Evolutionary conservation across 2,888 invertebrate genomes (phyloP).

Genomic region (Limenitis camilla): DNA sequence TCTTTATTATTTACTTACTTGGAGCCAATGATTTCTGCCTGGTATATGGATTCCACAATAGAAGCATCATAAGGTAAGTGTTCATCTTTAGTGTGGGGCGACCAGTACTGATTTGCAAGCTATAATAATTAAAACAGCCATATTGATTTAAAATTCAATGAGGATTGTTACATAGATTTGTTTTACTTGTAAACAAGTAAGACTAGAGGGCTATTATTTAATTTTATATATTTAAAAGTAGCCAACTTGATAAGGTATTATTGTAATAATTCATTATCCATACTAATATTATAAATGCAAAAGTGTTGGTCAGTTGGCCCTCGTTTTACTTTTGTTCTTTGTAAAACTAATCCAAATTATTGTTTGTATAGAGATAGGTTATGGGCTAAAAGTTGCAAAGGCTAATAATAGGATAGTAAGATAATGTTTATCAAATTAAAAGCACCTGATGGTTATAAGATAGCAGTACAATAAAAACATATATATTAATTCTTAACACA

Average conservation of each 20-base stretch:
- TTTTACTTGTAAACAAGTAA: slow-evolving; percentile 31
- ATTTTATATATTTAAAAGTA: slow-evolving; percentile 22
- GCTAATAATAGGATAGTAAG: too few species aligned
- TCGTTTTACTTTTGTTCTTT: too few species aligned
- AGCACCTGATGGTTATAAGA: too few species aligned
- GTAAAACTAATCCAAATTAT: too few species aligned
- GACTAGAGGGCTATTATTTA: slow-evolving; percentile 54
- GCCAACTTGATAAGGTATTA: slow-evolving; percentile 21
- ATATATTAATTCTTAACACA: too few species aligned
- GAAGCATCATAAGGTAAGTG: slow-evolving; percentile 84
- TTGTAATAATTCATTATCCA: too few species aligned
- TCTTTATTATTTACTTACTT: slow-evolving; percentile 70
- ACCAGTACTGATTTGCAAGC: slow-evolving; percentile 95
- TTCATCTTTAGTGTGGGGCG: slow-evolving; percentile 83
- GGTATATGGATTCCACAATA: slow-evolving; percentile 91
- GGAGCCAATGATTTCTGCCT: slow-evolving; percentile 88
- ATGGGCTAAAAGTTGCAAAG: too few species aligned
- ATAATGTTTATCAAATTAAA: too few species aligned
- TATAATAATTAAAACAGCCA: slow-evolving; percentile 64
- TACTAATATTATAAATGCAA: too few species aligned
- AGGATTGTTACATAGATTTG: slow-evolving; percentile 65
- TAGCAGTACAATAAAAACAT: too few species aligned
- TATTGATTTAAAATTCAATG: slow-evolving; percentile 63
- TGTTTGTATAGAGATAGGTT: too few species aligned
- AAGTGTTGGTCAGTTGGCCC: too few species aligned